Percentiles rank a stretch among this genome's conserved stretches.
Conservation (phyloP, 2,797 vertebrate species). For the Oreochromis mossambicus region DNA sequence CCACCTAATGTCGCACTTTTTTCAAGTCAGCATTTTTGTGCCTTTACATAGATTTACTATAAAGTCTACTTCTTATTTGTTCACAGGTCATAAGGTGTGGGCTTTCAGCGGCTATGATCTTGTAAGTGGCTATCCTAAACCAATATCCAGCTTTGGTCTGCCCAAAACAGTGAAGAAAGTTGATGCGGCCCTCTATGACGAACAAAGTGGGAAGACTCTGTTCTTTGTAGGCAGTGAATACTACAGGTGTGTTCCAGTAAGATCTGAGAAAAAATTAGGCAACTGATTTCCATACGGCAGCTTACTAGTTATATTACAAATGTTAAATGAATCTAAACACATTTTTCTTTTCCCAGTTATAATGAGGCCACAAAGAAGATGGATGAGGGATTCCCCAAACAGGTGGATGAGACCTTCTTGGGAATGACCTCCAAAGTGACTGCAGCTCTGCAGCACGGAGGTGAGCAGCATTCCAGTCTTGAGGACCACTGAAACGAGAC, state of each 20-base stretch:
- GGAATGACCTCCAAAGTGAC: slow-evolving; percentile 71
- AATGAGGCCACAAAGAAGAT: slow-evolving; percentile 73
- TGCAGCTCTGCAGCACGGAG: slow-evolving; percentile 78
- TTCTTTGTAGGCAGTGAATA: slow-evolving; percentile 76
- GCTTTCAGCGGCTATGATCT: slow-evolving; percentile 69
- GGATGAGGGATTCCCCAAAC: slow-evolving; percentile 76
- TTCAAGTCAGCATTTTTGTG: neutral
- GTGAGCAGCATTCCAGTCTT: slow-evolving; percentile 50
- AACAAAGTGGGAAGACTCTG: slow-evolving; percentile 72
- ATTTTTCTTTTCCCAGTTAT: neutral
- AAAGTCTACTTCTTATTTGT: neutral
- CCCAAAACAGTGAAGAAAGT: slow-evolving; percentile 73
- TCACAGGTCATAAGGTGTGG: slow-evolving; percentile 67
- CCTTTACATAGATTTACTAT: neutral
- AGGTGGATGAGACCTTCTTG: slow-evolving; percentile 58
- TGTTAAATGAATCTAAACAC: neutral
- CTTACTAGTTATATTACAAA: neutral
- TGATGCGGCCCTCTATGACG: slow-evolving; percentile 78
- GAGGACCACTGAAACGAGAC: neutral
- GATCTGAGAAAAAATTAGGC: neutral
- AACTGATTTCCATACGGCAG: accelerated
- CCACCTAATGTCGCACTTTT: neutral
- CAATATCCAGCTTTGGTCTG: slow-evolving; percentile 75
- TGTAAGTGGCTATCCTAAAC: slow-evolving; percentile 74
- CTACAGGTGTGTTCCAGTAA: slow-evolving; percentile 74